phyloP scores from a whole-genome alignment of 2,113 vertebrate species.

The Lycocorax pyrrhopterus region DNA sequence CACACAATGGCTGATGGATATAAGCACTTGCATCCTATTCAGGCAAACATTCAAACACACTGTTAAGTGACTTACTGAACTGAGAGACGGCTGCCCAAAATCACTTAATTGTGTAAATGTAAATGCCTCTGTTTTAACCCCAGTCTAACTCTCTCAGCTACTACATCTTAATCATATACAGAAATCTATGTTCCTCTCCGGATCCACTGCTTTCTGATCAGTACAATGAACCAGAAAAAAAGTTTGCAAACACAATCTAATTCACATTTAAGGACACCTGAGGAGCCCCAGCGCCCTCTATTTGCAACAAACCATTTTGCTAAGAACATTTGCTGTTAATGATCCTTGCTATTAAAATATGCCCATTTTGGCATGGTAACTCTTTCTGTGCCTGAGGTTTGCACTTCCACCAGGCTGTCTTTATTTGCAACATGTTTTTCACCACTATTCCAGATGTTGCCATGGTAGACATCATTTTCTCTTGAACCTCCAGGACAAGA shows the following conservation, averaged over 20 bases:
- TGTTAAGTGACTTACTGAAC: not conserved
- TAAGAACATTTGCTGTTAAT: conserved; percentile 58
- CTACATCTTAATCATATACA: not conserved
- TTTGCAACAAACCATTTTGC: conserved; percentile 55
- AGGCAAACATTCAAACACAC: not conserved
- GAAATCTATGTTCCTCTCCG: not conserved
- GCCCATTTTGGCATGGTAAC: conserved; percentile 31
- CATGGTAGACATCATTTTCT: not conserved
- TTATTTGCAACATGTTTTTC: not conserved
- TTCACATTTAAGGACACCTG: conserved; percentile 48
- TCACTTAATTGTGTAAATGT: not conserved
- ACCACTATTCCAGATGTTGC: not conserved
- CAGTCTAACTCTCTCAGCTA: not conserved
- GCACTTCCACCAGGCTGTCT: not conserved
- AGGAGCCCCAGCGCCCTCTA: conserved; percentile 53
- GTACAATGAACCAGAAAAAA: conserved; percentile 41
- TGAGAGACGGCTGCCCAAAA: not conserved
- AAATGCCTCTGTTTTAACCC: not conserved
- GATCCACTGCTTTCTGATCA: not conserved
- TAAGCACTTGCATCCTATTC: not conserved
- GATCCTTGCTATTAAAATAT: conserved; percentile 56
- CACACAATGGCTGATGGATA: not conserved
- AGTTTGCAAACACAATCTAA: conserved; percentile 44
- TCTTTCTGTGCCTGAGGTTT: not conserved
- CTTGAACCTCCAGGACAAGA: not conserved